Conservation (phyloP, 2,797 vertebrate species). For the Sebastes nivosus region DNA sequence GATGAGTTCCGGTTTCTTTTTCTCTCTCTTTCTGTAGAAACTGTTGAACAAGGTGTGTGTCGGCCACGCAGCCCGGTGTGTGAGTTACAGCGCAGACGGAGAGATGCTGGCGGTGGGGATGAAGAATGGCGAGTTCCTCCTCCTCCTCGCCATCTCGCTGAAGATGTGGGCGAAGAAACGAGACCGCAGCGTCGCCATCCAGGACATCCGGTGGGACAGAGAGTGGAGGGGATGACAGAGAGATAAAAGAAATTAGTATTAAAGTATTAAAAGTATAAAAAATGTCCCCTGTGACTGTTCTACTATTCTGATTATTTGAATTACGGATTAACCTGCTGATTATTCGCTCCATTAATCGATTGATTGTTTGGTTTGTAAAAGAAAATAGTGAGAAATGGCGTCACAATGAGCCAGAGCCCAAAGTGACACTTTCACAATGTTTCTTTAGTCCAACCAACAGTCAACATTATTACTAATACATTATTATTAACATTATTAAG, state of each 20-base stretch:
- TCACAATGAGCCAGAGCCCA: too few relatives aligned
- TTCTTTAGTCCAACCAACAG: too few relatives aligned
- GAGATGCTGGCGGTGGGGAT: constrained; percentile 96
- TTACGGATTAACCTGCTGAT: background rate
- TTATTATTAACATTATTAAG: background rate
- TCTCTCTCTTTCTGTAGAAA: constrained; percentile 80
- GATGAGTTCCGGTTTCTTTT: background rate
- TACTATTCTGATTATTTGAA: background rate
- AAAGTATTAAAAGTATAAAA: background rate
- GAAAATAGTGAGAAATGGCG: background rate
- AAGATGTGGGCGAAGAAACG: constrained; percentile 96
- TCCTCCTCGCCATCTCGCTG: constrained; percentile 91
- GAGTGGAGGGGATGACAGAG: background rate
- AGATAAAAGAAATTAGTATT: background rate
- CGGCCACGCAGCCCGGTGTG: constrained; percentile 89
- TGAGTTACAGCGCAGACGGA: constrained; percentile 90
- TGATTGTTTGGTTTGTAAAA: too few relatives aligned
- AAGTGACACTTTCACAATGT: too few relatives aligned
- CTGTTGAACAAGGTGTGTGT: constrained; percentile 93
- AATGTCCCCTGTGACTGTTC: background rate
- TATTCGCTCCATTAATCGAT: too few relatives aligned
- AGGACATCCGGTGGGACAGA: constrained; percentile 89
- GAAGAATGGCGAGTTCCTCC: constrained; percentile 95
- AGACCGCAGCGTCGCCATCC: constrained; percentile 91
- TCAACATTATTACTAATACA: background rate